These are phyloP conservation scores for Trididemnum clinides DNA, from an alignment of 23 tunicate genomes.

Conservation along the genomic window DNA sequence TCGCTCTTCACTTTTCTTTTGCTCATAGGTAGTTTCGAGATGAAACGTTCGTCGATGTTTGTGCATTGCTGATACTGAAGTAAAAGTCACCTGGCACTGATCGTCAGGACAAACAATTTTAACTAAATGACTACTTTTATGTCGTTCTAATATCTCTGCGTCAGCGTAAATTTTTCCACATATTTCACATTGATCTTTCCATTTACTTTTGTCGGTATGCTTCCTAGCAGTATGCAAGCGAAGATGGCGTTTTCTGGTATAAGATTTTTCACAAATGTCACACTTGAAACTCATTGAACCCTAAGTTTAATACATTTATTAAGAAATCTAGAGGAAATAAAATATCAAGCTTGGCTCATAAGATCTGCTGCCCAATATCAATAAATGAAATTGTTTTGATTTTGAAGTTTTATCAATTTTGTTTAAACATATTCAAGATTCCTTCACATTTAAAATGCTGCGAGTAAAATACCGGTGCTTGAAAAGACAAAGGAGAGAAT, in stretches of 20 bases:
- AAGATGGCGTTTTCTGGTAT: constrained; percentile 44
- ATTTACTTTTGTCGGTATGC: constrained; percentile 66
- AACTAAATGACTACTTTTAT: constrained; percentile 38
- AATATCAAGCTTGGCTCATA: no score
- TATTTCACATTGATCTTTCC: constrained; percentile 49
- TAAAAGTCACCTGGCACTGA: neutral
- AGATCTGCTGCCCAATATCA: no score
- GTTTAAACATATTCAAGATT: no score
- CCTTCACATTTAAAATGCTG: no score
- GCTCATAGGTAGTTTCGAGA: neutral
- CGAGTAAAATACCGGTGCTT: no score
- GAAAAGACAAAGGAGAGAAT: no score
- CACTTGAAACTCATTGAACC: constrained; percentile 29
- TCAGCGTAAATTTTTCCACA: constrained; percentile 74
- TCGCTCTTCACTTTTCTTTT: constrained; percentile 14
- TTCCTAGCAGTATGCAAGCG: constrained; percentile 60
- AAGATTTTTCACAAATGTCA: constrained; percentile 45
- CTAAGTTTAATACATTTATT: no score
- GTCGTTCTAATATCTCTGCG: constrained; percentile 63
- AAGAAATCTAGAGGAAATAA: no score
- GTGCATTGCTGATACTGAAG: constrained; percentile 32
- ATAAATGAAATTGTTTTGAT: no score
- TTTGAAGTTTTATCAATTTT: no score
- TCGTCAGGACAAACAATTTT: constrained; percentile 18
- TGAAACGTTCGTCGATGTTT: constrained; percentile 23